These are phyloP conservation scores for Ptychodera flava DNA, from an alignment of 35 echinoderm and acorn worm species.

Conservation along the genomic window DNA sequence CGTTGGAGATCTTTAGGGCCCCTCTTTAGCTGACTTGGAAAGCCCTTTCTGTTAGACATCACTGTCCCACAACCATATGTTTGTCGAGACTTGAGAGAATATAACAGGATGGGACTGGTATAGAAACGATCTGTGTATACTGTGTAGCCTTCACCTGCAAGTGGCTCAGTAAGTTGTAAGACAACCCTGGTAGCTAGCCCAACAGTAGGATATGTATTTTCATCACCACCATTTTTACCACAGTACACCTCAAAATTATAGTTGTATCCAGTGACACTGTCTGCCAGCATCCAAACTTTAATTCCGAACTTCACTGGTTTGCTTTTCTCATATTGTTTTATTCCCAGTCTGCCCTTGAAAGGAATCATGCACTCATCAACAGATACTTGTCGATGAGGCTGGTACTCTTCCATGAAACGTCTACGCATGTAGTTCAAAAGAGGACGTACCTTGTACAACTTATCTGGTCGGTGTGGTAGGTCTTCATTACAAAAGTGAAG, in stretches of 20 bases:
- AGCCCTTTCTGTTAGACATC: not conserved
- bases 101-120: not conserved
- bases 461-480: not conserved
- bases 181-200: not conserved
- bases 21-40: not conserved
- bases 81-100: not conserved
- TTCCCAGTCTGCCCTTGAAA: no score
- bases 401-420: not conserved
- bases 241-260: not conserved
- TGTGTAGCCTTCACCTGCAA: not conserved
- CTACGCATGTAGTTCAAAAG: not conserved
- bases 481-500: not conserved
- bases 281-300: not conserved
- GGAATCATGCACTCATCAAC: not conserved
- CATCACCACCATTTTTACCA: not conserved
- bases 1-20: not conserved
- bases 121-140: not conserved
- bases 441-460: not conserved
- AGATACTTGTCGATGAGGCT: no score
- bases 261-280: not conserved
- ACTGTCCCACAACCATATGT: not conserved
- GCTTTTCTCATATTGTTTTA: no score
- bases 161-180: not conserved
- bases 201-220: not conserved
- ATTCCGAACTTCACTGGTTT: no score